Conservation (phyloP, 2,888 invertebrate species). For the Gibbula magus region DNA sequence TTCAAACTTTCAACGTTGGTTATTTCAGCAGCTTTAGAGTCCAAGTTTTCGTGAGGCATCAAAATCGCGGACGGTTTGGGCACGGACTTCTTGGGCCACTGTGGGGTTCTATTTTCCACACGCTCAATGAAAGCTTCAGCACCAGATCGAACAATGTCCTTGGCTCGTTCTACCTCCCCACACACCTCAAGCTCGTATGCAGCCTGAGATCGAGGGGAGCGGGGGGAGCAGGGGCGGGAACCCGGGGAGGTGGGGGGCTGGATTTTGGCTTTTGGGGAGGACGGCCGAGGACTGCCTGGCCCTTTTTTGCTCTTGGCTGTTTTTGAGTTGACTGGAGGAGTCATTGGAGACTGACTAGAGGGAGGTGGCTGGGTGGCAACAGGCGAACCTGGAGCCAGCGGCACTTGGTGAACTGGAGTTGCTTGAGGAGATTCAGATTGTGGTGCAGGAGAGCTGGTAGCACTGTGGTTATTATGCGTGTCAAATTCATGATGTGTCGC, state of each 20-base stretch:
- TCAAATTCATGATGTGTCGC: slow-evolving; percentile 28
- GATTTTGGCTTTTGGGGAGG: slow-evolving; percentile 28
- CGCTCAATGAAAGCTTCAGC: slow-evolving; percentile 61
- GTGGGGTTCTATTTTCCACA: slow-evolving; percentile 52
- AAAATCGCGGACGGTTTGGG: slow-evolving; percentile 41
- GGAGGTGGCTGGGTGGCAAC: slow-evolving; percentile 29
- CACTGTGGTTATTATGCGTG: slow-evolving; percentile 29
- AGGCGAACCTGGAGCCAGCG: slow-evolving; percentile 40
- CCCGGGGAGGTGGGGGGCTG: slow-evolving; percentile 11
- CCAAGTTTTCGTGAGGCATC: slow-evolving; percentile 17
- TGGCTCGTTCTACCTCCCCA: slow-evolving; percentile 52
- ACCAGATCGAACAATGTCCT: slow-evolving; percentile 51
- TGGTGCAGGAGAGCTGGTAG: slow-evolving; percentile 32
- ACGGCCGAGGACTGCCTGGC: slow-evolving; percentile 41
- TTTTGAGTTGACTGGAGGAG: slow-evolving; percentile 28
- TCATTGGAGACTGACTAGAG: slow-evolving; percentile 38
- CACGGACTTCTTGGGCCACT: slow-evolving; percentile 20
- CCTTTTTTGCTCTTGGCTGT: slow-evolving; percentile 29
- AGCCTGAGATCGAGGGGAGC: slow-evolving; percentile 21
- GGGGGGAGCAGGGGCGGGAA: slow-evolving; percentile 23
- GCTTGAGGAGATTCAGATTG: slow-evolving; percentile 34
- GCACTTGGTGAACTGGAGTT: slow-evolving; percentile 35
- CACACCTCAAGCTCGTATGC: slow-evolving; percentile 49
- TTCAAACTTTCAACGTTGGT: slow-evolving; percentile 38
- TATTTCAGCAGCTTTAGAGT: slow-evolving; percentile 28